Conservation (phyloP, 2,797 vertebrate species). For the Enoplosus armatus region DNA sequence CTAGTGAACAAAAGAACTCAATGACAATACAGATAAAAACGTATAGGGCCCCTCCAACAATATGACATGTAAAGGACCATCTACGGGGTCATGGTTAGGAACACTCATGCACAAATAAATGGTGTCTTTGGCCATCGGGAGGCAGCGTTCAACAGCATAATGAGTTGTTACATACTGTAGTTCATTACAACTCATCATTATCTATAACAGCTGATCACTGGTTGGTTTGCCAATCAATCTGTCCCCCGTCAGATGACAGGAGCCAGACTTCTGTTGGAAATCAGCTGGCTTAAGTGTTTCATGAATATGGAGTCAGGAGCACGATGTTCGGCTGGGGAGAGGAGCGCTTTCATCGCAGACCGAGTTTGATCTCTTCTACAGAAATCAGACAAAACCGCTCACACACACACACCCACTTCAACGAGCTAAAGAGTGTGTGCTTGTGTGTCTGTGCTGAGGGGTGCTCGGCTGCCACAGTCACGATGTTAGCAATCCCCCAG, state of each 20-base stretch:
- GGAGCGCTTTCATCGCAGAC: slow-evolving; percentile 30
- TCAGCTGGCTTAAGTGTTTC: slow-evolving; percentile 5
- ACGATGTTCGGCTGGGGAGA: slow-evolving; percentile 6
- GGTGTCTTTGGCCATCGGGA: slow-evolving; percentile 23
- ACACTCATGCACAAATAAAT: no score
- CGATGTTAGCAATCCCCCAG: slow-evolving; percentile 36
- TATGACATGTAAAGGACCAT: no score
- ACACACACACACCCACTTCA: slow-evolving; percentile 29
- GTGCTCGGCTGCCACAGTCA: slow-evolving; percentile 43
- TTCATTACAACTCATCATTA: slow-evolving; percentile 25
- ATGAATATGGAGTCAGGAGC: slow-evolving; percentile 26
- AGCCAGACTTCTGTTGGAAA: neutral
- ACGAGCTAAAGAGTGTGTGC: slow-evolving; percentile 23
- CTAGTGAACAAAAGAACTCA: no score
- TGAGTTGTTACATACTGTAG: neutral
- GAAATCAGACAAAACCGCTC: slow-evolving; percentile 41
- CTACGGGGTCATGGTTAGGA: no score
- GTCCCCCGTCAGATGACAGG: slow-evolving; percentile 11
- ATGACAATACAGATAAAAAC: no score
- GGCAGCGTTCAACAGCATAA: slow-evolving; percentile 31
- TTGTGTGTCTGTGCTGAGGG: slow-evolving; percentile 1
- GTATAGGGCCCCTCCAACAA: no score
- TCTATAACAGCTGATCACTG: slow-evolving; percentile 7
- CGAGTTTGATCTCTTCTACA: slow-evolving; percentile 40
- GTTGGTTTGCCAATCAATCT: neutral